Conservation (phyloP, 2,113 vertebrate genomes). For the Carlito syrichta region DNA sequence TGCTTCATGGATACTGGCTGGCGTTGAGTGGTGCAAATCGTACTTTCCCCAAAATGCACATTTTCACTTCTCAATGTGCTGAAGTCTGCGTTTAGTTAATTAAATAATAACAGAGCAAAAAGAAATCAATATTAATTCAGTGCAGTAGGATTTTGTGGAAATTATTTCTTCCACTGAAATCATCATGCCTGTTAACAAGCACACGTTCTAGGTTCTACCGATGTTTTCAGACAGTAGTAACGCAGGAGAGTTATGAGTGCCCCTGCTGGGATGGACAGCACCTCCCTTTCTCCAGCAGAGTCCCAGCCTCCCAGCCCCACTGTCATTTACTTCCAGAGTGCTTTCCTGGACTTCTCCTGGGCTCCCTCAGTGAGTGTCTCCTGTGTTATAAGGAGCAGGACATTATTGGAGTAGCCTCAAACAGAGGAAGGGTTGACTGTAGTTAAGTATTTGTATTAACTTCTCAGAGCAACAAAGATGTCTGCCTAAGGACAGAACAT, state of each 20-base stretch:
- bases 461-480: conserved; percentile 38
- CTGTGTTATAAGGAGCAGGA: no score
- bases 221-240: not conserved
- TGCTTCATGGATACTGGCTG: not conserved
- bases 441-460: conserved; percentile 25
- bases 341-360: not conserved
- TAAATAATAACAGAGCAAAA: not conserved
- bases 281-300: not conserved
- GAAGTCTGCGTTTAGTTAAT: not conserved
- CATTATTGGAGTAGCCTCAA: not conserved
- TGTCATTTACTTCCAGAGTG: not conserved
- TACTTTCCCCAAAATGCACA: not conserved
- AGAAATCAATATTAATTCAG: not conserved
- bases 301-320: not conserved
- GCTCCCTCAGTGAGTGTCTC: not conserved
- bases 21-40: not conserved
- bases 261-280: not conserved
- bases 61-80: not conserved
- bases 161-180: conserved; percentile 42
- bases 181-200: not conserved
- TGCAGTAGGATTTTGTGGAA: not conserved
- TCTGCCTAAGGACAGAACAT: not conserved
- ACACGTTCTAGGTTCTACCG: conserved; percentile 9
- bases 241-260: not conserved
- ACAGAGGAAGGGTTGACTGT: conserved; percentile 8